Base-by-base conservation (phyloP, 2,797 vertebrate genomes). In the Danio albolineatus region DNA sequence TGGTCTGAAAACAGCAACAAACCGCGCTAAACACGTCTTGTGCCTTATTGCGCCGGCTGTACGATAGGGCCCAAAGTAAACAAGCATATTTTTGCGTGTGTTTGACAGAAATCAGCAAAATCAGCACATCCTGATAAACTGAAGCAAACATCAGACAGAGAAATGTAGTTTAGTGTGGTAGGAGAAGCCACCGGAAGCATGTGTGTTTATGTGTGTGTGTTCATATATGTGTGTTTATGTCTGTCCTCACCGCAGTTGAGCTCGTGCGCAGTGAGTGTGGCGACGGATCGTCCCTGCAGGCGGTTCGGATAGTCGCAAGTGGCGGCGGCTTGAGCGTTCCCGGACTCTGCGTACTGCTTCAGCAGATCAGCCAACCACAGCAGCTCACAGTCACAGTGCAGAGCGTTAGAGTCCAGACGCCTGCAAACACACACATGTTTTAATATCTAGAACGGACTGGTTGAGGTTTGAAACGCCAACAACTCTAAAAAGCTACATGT, bases 321-420 rank as follows among this genome's bases (percentile, higher is more conserved):
- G 65, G 98, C 98, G 0, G 98, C 98, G 0, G 97, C 98, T 86
- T 99, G 98, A 0, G 97, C 96, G 0, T 97, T 98, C 4, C 98
- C 97, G 0, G 97, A 98, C 88, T 96, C 95, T 0, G 96, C 96
- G 0, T 98, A 99, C 0, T 94, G 93, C 88, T 97, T 97, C 84
- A 99, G 87, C 84, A 99, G 91, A 86, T 98, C 97, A 0, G 97
- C 96, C 89, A 99, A 88, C 98, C 97, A 99, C 70, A 99, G 92
- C 84, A 98, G 96, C 78, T 97, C 97, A 73, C 98, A 99, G 93
- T 99, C 97, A 57, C 98, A 99, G 91, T 93, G 97, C 38, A 99
- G 94, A 0, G 96, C 89, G 0, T 99, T 99, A 0, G 98, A 99
- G 88, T 99, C 98, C 89, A 99, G 90, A 2, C 98, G 95, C 88